Evolutionary conservation across 2,113 vertebrate genomes (phyloP).

Genomic region (Natator depressus): DNA sequence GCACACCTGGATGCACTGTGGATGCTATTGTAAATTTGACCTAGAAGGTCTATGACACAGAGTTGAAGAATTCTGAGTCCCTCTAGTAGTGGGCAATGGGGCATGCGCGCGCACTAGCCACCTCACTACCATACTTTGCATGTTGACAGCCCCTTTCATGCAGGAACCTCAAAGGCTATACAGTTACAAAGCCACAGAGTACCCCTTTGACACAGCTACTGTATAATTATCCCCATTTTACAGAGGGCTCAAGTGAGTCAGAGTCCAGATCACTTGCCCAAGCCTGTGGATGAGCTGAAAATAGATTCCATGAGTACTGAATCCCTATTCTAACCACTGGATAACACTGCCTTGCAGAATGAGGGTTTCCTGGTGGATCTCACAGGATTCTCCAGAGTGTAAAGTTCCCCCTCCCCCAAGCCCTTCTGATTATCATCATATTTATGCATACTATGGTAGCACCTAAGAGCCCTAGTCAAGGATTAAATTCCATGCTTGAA

Average conservation of each 20-base stretch:
- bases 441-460: background rate
- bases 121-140: too few relatives aligned
- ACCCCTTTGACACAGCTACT: background rate
- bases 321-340: rapidly evolving
- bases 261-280: background rate
- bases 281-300: background rate
- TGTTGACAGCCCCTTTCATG: background rate
- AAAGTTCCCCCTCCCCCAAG: background rate
- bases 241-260: too few relatives aligned
- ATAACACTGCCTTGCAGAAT: background rate
- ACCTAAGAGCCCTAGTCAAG: background rate
- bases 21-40: background rate
- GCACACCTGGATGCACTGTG: background rate
- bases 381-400: rapidly evolving
- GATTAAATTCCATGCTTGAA: background rate
- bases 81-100: too few relatives aligned
- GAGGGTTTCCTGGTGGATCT: rapidly evolving
- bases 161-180: background rate
- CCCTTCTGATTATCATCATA: background rate
- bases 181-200: rapidly evolving
- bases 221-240: background rate
- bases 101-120: too few relatives aligned
- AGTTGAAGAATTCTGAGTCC: background rate
- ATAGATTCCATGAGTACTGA: background rate
- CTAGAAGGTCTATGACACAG: rapidly evolving